These are phyloP conservation scores for Scolopax rusticola DNA, from an alignment of 2,797 vertebrate species.

Conservation along the genomic window DNA sequence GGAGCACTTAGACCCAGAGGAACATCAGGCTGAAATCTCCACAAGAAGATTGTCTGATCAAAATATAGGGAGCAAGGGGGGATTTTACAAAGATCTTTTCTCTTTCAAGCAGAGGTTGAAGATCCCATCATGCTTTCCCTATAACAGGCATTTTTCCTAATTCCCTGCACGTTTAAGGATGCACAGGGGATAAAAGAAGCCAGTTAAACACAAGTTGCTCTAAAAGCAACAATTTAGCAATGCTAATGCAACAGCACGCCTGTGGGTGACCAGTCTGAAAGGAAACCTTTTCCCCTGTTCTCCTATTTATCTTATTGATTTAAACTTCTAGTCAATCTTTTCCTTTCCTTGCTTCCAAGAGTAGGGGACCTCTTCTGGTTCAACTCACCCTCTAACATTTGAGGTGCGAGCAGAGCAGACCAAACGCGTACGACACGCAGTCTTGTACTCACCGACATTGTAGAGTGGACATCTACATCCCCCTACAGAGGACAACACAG, in stretches of 20 bases:
- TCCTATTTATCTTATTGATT: not conserved
- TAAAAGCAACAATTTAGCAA: not conserved
- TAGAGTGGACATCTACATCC: constrained; percentile 79
- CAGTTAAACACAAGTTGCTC: rapidly evolving
- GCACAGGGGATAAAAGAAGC: not conserved
- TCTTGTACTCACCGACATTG: constrained; percentile 83
- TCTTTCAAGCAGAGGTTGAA: not conserved
- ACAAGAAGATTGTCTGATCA: not conserved
- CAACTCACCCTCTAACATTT: not conserved
- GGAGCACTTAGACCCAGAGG: not conserved
- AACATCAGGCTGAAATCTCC: not conserved
- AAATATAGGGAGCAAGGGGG: rapidly evolving
- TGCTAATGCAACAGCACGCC: rapidly evolving
- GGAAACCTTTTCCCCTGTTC: not conserved
- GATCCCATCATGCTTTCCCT: not conserved
- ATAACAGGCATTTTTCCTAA: not conserved
- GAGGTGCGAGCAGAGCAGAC: not conserved
- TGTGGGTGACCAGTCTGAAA: rapidly evolving
- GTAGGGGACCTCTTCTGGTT: constrained; percentile 26
- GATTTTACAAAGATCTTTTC: not conserved
- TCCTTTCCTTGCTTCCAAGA: not conserved
- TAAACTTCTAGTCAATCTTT: not conserved
- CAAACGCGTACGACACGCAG: not conserved
- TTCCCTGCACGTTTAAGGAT: not conserved
- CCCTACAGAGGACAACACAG: constrained; percentile 78